phyloP scores from a whole-genome alignment of 2,797 vertebrate species.

The Percopsis omiscomaycus region DNA sequence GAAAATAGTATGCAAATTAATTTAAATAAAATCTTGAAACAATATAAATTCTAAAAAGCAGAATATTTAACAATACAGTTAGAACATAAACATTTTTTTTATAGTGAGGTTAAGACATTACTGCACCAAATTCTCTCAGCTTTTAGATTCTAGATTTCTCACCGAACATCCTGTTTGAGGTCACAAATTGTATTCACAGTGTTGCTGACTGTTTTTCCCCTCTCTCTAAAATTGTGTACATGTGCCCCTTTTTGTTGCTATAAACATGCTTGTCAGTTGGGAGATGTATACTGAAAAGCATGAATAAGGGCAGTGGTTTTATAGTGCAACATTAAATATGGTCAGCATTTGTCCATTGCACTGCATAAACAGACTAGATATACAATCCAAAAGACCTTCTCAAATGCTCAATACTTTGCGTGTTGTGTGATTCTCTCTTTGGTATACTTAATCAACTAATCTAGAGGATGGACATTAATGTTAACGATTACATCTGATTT shows the following conservation, averaged over 20 bases:
- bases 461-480: neutral
- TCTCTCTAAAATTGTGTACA: constrained; percentile 44
- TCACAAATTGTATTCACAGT: constrained; percentile 77
- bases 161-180: constrained; percentile 54
- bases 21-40: too few species aligned
- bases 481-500: too few species aligned
- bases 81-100: neutral
- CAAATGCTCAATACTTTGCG: neutral
- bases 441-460: neutral
- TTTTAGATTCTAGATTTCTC: constrained; percentile 36
- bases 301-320: neutral
- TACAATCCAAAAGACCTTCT: neutral
- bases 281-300: constrained; percentile 10
- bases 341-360: constrained; percentile 1
- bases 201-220: constrained; percentile 59
- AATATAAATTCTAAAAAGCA: too few species aligned
- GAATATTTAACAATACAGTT: neutral
- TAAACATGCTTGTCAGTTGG: constrained; percentile 37
- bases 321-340: neutral
- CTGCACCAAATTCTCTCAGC: neutral
- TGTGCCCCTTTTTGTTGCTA: constrained; percentile 41
- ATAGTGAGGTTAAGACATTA: neutral
- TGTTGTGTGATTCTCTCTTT: neutral
- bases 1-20: too few species aligned
- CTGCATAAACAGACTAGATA: neutral